phyloP scores from a whole-genome alignment of 2,113 vertebrate species.

The Globicephala melas region DNA sequence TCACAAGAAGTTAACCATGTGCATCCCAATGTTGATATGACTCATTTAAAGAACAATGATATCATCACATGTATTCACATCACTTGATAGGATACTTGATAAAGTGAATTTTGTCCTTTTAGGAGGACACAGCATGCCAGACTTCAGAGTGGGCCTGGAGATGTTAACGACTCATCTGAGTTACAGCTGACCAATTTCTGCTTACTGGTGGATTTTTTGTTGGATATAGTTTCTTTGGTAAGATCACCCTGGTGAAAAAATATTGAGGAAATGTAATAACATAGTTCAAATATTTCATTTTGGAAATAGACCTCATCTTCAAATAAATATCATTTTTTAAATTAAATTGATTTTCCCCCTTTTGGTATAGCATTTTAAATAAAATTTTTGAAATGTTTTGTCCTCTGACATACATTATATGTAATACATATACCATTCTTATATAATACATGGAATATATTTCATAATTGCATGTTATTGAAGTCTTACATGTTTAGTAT shows the following conservation, averaged over 20 bases:
- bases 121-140: conserved; percentile 90
- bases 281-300: conserved; percentile 20
- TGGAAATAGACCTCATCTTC: neutral
- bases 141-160: conserved; percentile 81
- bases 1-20: neutral
- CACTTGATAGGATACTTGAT: conserved; percentile 11
- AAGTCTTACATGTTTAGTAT: conserved; percentile 53
- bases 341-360: neutral
- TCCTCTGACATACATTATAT: neutral
- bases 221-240: conserved; percentile 99
- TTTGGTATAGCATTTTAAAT: conserved; percentile 35
- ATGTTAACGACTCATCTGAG: conserved; percentile 83
- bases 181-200: conserved; percentile 95
- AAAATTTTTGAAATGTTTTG: neutral
- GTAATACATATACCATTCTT: neutral
- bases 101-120: conserved; percentile 72
- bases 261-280: neutral
- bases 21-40: neutral
- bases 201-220: conserved; percentile 96
- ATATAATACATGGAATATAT: conserved; percentile 21
- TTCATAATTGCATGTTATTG: conserved; percentile 42
- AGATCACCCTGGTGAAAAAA: conserved; percentile 74
- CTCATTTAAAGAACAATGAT: neutral
- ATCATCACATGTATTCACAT: neutral
- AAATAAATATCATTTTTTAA: conserved; percentile 44